Base-by-base conservation (phyloP, 2,888 invertebrate genomes). In the Chymomyza amoena region DNA sequence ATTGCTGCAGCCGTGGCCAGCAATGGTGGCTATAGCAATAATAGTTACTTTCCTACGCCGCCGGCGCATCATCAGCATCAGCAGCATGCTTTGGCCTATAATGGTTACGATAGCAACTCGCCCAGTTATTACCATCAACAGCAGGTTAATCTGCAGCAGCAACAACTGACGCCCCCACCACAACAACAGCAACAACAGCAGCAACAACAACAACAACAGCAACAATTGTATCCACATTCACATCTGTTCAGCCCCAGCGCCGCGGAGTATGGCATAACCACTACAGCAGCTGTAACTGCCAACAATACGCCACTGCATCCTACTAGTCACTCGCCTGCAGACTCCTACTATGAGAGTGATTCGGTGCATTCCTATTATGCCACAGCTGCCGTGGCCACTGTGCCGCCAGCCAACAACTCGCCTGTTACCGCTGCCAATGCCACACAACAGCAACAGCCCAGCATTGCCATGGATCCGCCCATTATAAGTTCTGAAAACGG, bases 401-500 rank as follows among this genome's bases (percentile, higher is more conserved):
- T 88, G 54, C 82, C 90, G 20, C 84, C 90, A 28, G 75, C 86
- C 45, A 85, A 86, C 61, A 88, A 83, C 32, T 90, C 90, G 2
- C 90, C 90, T 10, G 75, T 83, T 1, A 80, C 79, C 6, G 89
- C 85, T 6, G 71, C 87, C 25, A 89, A 87, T 75, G 89, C 85
- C 59, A 75, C 76, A 39, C 78, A 80, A 13, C 76, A 75, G 32
- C 72, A 64, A 6, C 80, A 81, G 66, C 70, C 82, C 52, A 79
- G 80, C 65, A 80, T 81, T 63, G 73, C 77, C 25, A 84, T 85
- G 69, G 90, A 91, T 78, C 92, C 94, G 4, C 94, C 95, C 15
- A 96, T 97, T 60, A 96, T 97, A 80, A 96, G 95, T 88, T 95
- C 96, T 1, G 96, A 96, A 88, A 95, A 96, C 56, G 97, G 97